Conservation (phyloP, 2,797 vertebrate species). For the Xiphophorus birchmanni region DNA sequence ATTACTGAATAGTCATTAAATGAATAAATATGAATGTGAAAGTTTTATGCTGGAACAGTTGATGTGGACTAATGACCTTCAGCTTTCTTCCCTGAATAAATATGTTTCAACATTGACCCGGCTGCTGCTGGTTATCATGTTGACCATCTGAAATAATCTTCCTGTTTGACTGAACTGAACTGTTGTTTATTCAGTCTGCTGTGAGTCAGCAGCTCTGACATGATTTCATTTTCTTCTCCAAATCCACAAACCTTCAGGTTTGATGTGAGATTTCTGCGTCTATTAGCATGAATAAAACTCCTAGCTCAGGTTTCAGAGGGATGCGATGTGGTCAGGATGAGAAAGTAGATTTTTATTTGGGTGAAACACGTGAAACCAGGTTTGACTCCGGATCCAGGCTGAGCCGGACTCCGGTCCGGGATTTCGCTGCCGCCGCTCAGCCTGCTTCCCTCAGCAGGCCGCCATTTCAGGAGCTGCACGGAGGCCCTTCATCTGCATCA, state of each 20-base stretch:
- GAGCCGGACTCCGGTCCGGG: conserved; percentile 25
- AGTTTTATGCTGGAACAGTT: not conserved
- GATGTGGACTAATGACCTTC: not conserved
- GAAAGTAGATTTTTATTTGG: not conserved
- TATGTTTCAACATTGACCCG: not conserved
- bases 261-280: not conserved
- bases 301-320: not conserved
- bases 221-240: not conserved
- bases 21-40: not conserved
- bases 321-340: not conserved
- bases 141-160: not conserved
- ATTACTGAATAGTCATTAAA: not conserved
- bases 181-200: not conserved
- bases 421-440: conserved; percentile 16
- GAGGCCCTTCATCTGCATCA: conserved; percentile 29
- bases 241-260: not conserved
- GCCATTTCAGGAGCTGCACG: conserved; percentile 64
- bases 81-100: not conserved
- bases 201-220: not conserved
- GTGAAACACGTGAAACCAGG: conserved; percentile 17
- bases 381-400: conserved; percentile 38
- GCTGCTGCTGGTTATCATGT: not conserved
- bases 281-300: not conserved
- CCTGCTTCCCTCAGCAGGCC: conserved; percentile 24
- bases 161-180: not conserved